phyloP scores from a whole-genome alignment of 2,113 vertebrate species.

The Tetrax tetrax region DNA sequence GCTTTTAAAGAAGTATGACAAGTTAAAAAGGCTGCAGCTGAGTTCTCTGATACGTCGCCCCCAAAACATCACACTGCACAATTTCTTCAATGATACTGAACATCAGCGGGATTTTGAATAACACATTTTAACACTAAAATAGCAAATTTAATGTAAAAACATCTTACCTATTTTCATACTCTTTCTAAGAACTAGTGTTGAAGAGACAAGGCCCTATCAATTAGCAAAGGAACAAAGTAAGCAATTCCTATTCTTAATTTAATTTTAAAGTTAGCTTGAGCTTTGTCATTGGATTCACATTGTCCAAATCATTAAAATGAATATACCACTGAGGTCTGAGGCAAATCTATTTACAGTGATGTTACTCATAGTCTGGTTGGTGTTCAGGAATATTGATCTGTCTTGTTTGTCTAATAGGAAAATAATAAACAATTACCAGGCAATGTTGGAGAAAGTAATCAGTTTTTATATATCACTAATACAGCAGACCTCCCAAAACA shows the following conservation, averaged over 20 bases:
- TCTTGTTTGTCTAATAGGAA: conserved; percentile 99
- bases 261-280: conserved; percentile 70
- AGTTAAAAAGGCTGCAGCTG: neutral
- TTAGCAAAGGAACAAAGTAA: conserved; percentile 49
- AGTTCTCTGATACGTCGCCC: neutral
- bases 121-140: neutral
- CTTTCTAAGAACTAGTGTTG: neutral
- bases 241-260: conserved; percentile 67
- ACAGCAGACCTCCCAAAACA: conserved; percentile 91
- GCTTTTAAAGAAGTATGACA: neutral
- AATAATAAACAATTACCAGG: conserved; percentile 99
- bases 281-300: conserved; percentile 94
- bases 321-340: conserved; percentile 86
- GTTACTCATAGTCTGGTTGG: conserved; percentile 90
- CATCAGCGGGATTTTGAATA: neutral
- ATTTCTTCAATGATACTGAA: neutral
- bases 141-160: neutral
- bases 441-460: conserved; percentile 92
- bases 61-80: neutral
- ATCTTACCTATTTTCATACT: neutral
- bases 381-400: conserved; percentile 96
- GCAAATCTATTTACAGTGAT: conserved; percentile 98
- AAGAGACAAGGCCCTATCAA: conserved; percentile 14
- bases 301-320: conserved; percentile 93
- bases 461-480: conserved; percentile 97